A percentile compares a stretch with the other conserved stretches of the same genome.
Conservation (phyloP, 2,797 vertebrate species). For the Bothrops alternatus region DNA sequence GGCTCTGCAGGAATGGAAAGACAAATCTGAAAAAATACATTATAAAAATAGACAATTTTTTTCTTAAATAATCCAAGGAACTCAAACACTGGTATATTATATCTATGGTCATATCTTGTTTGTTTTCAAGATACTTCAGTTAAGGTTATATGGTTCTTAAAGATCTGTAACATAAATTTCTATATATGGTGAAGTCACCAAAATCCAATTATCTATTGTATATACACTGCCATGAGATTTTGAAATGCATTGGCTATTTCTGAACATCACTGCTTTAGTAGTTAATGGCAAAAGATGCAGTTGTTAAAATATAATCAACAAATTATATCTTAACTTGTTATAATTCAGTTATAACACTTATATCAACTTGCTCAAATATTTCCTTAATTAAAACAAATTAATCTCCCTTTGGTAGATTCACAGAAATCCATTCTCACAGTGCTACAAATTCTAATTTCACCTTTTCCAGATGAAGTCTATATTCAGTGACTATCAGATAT, state of each 20-base stretch:
- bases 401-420: neutral
- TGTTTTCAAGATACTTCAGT: neutral
- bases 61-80: neutral
- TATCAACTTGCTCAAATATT: slow-evolving; percentile 1
- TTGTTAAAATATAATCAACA: slow-evolving; percentile 9
- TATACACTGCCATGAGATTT: neutral
- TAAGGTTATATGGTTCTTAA: neutral
- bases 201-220: neutral
- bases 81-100: neutral
- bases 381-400: slow-evolving; percentile 10
- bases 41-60: neutral
- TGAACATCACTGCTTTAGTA: neutral
- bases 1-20: neutral
- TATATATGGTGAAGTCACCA: neutral
- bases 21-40: neutral
- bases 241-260: neutral
- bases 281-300: neutral
- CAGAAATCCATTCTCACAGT: slow-evolving; percentile 1
- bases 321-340: neutral
- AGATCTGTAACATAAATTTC: neutral
- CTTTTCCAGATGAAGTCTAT: neutral
- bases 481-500: neutral
- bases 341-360: neutral
- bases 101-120: neutral
- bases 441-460: neutral